Conservation (phyloP, 2,797 vertebrate genomes). For the Molothrus ater region DNA sequence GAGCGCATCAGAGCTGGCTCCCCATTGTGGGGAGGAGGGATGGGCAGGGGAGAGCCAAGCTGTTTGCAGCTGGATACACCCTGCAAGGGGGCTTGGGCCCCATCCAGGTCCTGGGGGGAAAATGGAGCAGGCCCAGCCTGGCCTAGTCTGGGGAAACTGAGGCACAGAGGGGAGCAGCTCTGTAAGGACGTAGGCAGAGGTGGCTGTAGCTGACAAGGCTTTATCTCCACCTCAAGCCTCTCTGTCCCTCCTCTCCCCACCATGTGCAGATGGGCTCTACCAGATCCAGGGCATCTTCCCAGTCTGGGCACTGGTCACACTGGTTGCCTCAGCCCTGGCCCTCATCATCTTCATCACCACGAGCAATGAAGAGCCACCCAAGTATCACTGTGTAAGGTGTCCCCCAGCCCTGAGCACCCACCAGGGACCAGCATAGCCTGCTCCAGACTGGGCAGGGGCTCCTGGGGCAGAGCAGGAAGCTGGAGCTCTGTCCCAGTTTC, state of each 20-base stretch:
- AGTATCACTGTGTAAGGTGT: conserved; percentile 86
- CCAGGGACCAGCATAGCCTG: fast-evolving
- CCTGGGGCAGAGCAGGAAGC: neutral
- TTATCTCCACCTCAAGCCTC: fast-evolving
- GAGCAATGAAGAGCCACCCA: conserved; percentile 84
- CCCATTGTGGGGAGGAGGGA: neutral
- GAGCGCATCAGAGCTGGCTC: neutral
- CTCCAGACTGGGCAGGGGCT: too few species aligned
- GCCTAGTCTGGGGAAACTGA: neutral
- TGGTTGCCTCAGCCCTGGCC: conserved; percentile 81
- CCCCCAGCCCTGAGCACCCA: neutral
- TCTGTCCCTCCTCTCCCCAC: neutral
- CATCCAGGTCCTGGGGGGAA: too few species aligned
- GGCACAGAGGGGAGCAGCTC: neutral
- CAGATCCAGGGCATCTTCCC: conserved; percentile 87
- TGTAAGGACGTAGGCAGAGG: fast-evolving
- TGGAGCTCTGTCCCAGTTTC: neutral
- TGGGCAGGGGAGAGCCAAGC: fast-evolving
- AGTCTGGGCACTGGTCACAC: conserved; percentile 82
- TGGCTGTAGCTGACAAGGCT: neutral
- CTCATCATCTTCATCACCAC: conserved; percentile 85
- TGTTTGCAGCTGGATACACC: neutral
- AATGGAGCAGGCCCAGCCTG: neutral
- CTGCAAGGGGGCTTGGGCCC: neutral
- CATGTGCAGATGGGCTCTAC: conserved; percentile 80